Evolutionary conservation across 2,797 vertebrate species (phyloP), one percentile per base, ranked within the genome.

Genomic region (Carapus acus): DNA sequence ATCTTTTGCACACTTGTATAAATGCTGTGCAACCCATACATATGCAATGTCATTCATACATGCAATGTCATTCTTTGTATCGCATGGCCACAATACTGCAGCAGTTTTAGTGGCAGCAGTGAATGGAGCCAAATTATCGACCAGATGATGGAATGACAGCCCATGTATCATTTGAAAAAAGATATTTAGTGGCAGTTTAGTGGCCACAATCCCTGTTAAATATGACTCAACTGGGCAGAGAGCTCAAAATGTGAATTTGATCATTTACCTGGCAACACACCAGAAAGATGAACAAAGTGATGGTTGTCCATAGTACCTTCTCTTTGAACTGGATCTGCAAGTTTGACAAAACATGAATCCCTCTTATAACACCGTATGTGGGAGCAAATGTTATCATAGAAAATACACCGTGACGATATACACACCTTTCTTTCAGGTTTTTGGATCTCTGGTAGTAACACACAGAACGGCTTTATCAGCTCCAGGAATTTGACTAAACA

Each of bases 241-340:
- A n/a, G n/a, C n/a, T n/a, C n/a, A n/a, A n/a, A n/a, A n/a, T 19
- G 47, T 37, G 43, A 48, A 37, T 3, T 13, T 7, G n/a, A 20
- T 15, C 43, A 75, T 72, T 74, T 83, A 98, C 96, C 93, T 99
- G 96, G 81, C 96, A 99, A 76, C 96, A 99, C 44, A 99, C 96
- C 77, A 99, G 83, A 71, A 99, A 99, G 81, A 99, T 99, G 80
- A 99, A 99, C 20, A 99, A 91, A 0, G 96, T 99, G 71, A 99
- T 99, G 39, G 96, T 95, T 0, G 96, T 99, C 96, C 96, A 99
- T 87, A 99, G 71, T 42, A 99, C 96, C 56, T 99, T 99, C 69
- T 99, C 96, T 73, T 93, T 96, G 76, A 99, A 99, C 69, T 99
- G 96, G 78, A 99, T 99, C 96, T 98, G 67, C n/a, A n/a, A n/a